Evolutionary conservation across 1,140 invertebrate genomes (phyloP).

Genomic region (Bombus balteatus): DNA sequence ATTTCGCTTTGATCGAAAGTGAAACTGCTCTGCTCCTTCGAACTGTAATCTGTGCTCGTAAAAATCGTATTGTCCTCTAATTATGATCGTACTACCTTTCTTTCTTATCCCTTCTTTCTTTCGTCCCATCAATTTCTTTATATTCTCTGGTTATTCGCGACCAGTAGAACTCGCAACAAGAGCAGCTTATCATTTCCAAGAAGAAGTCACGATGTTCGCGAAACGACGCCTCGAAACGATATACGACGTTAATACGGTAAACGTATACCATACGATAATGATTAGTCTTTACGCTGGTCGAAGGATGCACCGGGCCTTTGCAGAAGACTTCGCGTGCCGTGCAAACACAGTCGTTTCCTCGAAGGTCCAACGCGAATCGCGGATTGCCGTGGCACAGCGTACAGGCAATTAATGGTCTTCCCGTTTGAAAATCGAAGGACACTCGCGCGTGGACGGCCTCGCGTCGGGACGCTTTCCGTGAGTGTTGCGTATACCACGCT

Average conservation of each 20-base stretch:
- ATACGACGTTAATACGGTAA: too few relatives aligned
- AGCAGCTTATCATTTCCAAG: background rate
- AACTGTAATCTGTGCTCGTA: background rate
- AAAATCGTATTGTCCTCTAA: background rate
- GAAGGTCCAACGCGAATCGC: constrained; percentile 25
- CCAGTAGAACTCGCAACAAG: too few relatives aligned
- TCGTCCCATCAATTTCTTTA: background rate
- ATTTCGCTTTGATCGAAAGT: constrained; percentile 51
- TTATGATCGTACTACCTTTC: background rate
- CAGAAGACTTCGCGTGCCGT: background rate
- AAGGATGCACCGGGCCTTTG: constrained; percentile 5
- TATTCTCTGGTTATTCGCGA: background rate
- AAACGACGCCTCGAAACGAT: background rate
- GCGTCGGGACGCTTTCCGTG: constrained; percentile 59
- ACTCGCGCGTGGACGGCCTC: constrained; percentile 52
- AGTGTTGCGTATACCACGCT: constrained; percentile 61
- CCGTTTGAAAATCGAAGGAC: constrained; percentile 73
- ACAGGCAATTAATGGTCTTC: constrained; percentile 62
- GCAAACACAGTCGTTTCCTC: constrained; percentile 10
- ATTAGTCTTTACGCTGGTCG: too few relatives aligned
- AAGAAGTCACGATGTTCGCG: too few relatives aligned
- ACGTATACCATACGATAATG: too few relatives aligned
- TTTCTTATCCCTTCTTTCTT: background rate
- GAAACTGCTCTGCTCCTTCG: constrained; percentile 48
- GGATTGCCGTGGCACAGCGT: constrained; percentile 2